A percentile compares a stretch with the other conserved stretches of the same genome.
Conservation (phyloP, 2,888 invertebrate species). For the Pharmacophagus antenor region DNA sequence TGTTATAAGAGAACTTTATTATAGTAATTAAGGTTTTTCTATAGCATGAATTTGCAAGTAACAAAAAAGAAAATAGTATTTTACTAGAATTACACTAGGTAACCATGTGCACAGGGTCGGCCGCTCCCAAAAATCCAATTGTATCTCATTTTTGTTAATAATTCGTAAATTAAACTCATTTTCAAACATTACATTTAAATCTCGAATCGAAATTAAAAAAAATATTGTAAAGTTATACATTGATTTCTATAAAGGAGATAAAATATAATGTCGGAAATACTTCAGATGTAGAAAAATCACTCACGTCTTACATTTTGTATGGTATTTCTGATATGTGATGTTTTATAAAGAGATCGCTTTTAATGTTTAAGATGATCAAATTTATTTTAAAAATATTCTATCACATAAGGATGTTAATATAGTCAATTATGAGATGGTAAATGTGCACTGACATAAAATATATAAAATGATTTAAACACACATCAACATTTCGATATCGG, state of each 20-base stretch:
- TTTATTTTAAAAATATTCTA: too few relatives aligned
- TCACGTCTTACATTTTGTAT: too few relatives aligned
- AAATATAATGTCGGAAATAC: constrained; percentile 49
- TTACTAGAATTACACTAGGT: constrained; percentile 73
- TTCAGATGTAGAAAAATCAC: too few relatives aligned
- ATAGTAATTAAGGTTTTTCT: constrained; percentile 79
- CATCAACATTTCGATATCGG: background rate
- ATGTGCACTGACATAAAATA: too few relatives aligned
- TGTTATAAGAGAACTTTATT: constrained; percentile 81
- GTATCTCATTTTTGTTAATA: constrained; percentile 44
- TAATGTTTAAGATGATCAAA: too few relatives aligned
- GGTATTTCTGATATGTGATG: too few relatives aligned
- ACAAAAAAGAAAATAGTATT: constrained; percentile 72
- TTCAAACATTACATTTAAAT: constrained; percentile 59
- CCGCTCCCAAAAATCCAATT: constrained; percentile 59
- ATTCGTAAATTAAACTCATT: constrained; percentile 45
- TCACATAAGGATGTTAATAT: too few relatives aligned
- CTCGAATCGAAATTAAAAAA: constrained; percentile 47
- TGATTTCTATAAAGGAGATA: constrained; percentile 64
- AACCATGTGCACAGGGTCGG: constrained; percentile 68
- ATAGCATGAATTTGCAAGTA: constrained; percentile 80
- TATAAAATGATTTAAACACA: background rate
- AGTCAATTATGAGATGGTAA: too few relatives aligned
- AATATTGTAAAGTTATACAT: constrained; percentile 60
- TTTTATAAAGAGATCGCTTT: too few relatives aligned